phyloP scores from a whole-genome alignment of 1,140 invertebrate species.

The Eubasilissa regina region DNA sequence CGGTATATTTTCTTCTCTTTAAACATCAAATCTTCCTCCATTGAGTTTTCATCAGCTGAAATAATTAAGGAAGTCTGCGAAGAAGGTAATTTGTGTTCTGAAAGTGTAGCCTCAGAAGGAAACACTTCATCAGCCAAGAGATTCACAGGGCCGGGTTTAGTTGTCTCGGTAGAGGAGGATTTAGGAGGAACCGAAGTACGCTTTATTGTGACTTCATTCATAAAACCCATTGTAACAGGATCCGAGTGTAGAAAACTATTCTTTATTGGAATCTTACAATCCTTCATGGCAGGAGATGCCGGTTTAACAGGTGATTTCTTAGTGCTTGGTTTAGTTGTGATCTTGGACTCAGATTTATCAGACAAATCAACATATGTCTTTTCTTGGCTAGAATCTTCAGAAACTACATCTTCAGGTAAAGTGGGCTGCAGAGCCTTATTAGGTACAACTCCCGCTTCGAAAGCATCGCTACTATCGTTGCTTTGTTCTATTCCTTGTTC shows the following conservation, averaged over 20 bases:
- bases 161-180: neutral
- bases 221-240: conserved; percentile 29
- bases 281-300: conserved; percentile 29
- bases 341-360: conserved; percentile 58
- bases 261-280: conserved; percentile 55
- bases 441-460: conserved; percentile 34
- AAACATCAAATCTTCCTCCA: conserved; percentile 46
- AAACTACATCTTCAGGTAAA: conserved; percentile 50
- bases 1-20: conserved; percentile 55
- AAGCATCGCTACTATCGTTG: conserved; percentile 35
- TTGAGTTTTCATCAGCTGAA: conserved; percentile 49
- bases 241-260: conserved; percentile 36
- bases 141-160: conserved; percentile 61
- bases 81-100: conserved; percentile 55
- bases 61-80: conserved; percentile 20
- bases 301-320: conserved; percentile 43
- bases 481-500: conserved; percentile 24
- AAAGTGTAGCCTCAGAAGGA: conserved; percentile 66
- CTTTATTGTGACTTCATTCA: conserved; percentile 57
- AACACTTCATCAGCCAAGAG: conserved; percentile 69
- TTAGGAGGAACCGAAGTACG: conserved; percentile 30
- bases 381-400: conserved; percentile 59
- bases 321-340: conserved; percentile 50
- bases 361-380: conserved; percentile 60
- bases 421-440: conserved; percentile 31